Evolutionary conservation across 2,888 invertebrate genomes (phyloP), one percentile per base, ranked within the genome.

Genomic region (Microdon myrmicae): DNA sequence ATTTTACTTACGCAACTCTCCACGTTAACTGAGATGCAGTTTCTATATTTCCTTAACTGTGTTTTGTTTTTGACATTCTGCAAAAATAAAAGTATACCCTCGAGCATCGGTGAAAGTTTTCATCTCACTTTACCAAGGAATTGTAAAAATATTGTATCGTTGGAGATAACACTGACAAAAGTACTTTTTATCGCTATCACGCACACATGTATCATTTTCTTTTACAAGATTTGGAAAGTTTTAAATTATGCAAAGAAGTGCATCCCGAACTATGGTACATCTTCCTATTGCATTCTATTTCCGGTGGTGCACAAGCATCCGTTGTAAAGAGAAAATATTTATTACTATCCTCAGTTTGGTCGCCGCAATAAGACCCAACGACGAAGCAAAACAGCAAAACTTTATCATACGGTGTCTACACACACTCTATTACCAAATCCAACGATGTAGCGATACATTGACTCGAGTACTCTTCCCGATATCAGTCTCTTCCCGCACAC

Each of bases 341-440:
- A 5, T 26, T n/a, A 37, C 20, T n/a, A n/a, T n/a, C 22, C 35
- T 31, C 25, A 29, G 28, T 48, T 48, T 38, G 34, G 39, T 54
- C 44, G 26, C 31, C 16, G 12, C 51, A 47, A 51, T 64, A 58
- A 58, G 47, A 47, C 47, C 39, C 31, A n/a, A 26, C 47, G 55
- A 41, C 39, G 47, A 55, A 58, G 58, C 64, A 51, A 64, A 58
- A n/a, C n/a, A n/a, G n/a, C n/a, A n/a, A n/a, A n/a, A n/a, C 47
- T 64, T 64, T 58, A 64, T 58, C 51, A 64, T 58, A 47, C 39
- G 41, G 41, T 35, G 19, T 58, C 43, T 47, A 58, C 29, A 56
- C 58, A 64, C 45, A 43, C 32, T 51, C 51, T 51, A 51, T 51
- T 58, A 39, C 51, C 53, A 53, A 58, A 56, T 58, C 56, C 56